Percentiles rank a stretch among this genome's conserved stretches.
Evolutionary conservation across 2,888 invertebrate genomes (phyloP).

Genomic region (Flabesymbios commensalis): DNA sequence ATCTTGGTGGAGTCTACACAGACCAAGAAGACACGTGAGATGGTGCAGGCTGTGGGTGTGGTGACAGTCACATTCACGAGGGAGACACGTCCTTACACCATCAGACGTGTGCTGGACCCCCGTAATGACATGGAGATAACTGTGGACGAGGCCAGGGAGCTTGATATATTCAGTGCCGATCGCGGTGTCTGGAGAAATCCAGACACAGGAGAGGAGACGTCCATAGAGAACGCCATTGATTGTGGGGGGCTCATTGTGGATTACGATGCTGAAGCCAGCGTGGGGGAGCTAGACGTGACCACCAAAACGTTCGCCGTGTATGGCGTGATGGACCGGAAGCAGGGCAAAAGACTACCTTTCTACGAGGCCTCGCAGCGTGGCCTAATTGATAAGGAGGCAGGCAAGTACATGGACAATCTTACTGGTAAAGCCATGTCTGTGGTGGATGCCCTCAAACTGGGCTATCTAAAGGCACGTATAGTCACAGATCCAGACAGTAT

Average conservation of each 20-base stretch:
- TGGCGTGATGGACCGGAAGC: conserved; percentile 16
- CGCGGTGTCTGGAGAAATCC: conserved; percentile 7
- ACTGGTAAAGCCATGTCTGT: neutral
- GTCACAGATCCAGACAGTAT: conserved; percentile 37
- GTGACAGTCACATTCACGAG: conserved; percentile 16
- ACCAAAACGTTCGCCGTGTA: conserved; percentile 13
- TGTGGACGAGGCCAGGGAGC: conserved; percentile 16
- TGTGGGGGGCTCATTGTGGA: conserved; percentile 42
- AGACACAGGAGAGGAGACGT: conserved; percentile 23
- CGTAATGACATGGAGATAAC: neutral
- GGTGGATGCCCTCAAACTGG: conserved; percentile 10
- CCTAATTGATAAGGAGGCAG: conserved; percentile 4
- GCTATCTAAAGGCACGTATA: conserved; percentile 16
- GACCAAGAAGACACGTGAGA: neutral
- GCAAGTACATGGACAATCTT: neutral
- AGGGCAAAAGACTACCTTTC: neutral
- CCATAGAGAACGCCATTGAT: conserved; percentile 47
- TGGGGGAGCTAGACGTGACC: conserved; percentile 4
- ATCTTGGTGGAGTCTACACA: conserved; percentile 9
- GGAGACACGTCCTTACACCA: conserved; percentile 17
- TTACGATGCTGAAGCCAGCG: neutral
- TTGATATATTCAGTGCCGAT: conserved; percentile 11
- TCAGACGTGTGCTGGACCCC: conserved; percentile 18
- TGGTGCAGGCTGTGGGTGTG: conserved; percentile 13
- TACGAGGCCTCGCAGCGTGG: conserved; percentile 1